Percentiles rank a stretch among this genome's conserved stretches.
These are phyloP conservation scores for Phorcus lineatus DNA, from an alignment of 2,888 invertebrate genomes.

Conservation along the genomic window DNA sequence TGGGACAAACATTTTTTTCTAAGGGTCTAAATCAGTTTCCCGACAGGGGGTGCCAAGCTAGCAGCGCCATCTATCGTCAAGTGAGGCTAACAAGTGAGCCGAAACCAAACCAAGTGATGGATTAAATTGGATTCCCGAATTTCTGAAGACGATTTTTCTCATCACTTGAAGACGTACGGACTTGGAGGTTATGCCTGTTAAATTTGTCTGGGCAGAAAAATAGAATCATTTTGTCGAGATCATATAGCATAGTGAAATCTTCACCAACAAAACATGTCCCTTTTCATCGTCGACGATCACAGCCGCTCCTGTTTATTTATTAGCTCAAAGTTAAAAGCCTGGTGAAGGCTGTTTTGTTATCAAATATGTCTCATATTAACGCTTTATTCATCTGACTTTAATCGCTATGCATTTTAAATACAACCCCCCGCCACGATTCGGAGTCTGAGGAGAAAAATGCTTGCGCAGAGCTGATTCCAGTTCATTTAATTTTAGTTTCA, in stretches of 20 bases:
- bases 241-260: background rate
- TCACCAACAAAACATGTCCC: background rate
- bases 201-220: background rate
- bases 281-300: background rate
- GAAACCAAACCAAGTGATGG: background rate
- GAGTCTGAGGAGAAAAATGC: too few relatives aligned
- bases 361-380: constrained; percentile 17
- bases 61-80: background rate
- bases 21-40: background rate
- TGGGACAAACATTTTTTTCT: too few relatives aligned
- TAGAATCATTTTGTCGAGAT: constrained; percentile 8
- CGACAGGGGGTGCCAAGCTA: background rate
- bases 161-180: background rate
- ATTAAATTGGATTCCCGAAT: constrained; percentile 14
- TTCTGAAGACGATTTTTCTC: background rate
- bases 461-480: background rate
- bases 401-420: background rate
- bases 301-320: constrained; percentile 16
- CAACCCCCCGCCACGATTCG: background rate
- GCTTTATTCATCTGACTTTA: constrained; percentile 6
- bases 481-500: background rate
- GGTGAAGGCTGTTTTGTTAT: constrained; percentile 3
- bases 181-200: background rate
- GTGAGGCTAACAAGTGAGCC: constrained; percentile 10
- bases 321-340: constrained; percentile 21